Conservation (phyloP, 2,888 invertebrate species). For the Stictocephala bisonia region DNA sequence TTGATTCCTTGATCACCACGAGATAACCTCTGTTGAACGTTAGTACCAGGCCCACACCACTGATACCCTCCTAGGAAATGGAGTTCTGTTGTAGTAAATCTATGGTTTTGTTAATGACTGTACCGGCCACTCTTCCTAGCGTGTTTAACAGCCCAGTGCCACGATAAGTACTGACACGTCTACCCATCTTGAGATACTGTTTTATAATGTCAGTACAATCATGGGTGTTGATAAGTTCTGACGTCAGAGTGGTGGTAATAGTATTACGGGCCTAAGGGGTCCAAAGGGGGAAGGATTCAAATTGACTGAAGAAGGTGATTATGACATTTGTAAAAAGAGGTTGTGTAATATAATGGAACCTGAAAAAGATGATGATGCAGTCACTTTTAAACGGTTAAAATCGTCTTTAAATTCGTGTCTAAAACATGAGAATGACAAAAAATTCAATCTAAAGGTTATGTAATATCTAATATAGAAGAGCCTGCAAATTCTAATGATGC, state of each 20-base stretch:
- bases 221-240: slow-evolving; percentile 7
- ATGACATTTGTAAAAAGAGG: background rate
- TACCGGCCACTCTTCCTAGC: too few species aligned
- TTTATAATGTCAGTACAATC: too few species aligned
- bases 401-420: background rate
- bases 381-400: background rate
- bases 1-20: slow-evolving; percentile 12
- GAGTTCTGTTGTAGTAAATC: slow-evolving; percentile 16
- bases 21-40: background rate
- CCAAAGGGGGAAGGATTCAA: slow-evolving; percentile 3
- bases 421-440: background rate
- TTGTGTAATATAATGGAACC: background rate
- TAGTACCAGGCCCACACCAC: background rate
- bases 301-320: background rate
- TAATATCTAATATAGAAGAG: background rate
- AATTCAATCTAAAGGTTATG: background rate
- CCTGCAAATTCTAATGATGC: background rate
- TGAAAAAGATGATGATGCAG: background rate
- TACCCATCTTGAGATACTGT: too few species aligned
- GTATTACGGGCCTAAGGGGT: background rate
- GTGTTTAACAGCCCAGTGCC: too few species aligned
- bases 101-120: too few species aligned
- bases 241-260: background rate
- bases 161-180: too few species aligned
- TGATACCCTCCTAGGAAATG: slow-evolving; percentile 5